Percentiles rank a stretch among this genome's conserved stretches.
These are phyloP conservation scores for Steatornis caripensis DNA, from an alignment of 2,113 vertebrate genomes.

Conservation along the genomic window DNA sequence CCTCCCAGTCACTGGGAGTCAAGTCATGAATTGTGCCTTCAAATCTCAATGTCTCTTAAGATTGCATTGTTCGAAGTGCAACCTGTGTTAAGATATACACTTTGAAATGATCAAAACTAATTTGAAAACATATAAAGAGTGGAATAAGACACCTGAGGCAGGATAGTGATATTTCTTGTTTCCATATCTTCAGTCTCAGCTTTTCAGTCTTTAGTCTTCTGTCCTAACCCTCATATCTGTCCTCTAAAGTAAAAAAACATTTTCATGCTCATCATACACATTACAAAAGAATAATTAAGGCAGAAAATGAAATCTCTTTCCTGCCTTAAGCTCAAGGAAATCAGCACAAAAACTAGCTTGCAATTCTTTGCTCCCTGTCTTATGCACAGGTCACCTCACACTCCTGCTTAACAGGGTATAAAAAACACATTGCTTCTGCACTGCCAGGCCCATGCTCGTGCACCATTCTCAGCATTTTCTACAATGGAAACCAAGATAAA, in stretches of 20 bases:
- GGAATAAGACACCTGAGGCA: neutral
- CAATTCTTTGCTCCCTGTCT: neutral
- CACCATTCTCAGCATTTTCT: neutral
- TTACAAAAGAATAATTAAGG: neutral
- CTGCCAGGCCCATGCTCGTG: neutral
- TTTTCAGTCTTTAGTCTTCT: neutral
- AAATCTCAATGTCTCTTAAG: neutral
- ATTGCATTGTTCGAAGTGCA: neutral
- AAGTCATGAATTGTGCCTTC: neutral
- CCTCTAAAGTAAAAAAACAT: neutral
- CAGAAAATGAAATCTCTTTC: neutral
- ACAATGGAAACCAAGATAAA: neutral
- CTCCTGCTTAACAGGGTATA: neutral
- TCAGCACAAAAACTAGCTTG: neutral
- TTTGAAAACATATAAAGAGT: neutral
- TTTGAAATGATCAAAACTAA: neutral
- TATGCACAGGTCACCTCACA: accelerated
- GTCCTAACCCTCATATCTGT: neutral
- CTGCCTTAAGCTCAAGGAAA: neutral
- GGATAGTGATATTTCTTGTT: neutral
- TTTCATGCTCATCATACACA: neutral
- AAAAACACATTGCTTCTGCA: neutral
- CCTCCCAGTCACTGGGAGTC: neutral
- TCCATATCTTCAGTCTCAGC: neutral
- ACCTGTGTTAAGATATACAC: neutral